Percentiles rank a stretch among this genome's conserved stretches.
These are phyloP conservation scores for Goniozus legneri DNA, from an alignment of 1,140 invertebrate genomes.

Conservation along the genomic window DNA sequence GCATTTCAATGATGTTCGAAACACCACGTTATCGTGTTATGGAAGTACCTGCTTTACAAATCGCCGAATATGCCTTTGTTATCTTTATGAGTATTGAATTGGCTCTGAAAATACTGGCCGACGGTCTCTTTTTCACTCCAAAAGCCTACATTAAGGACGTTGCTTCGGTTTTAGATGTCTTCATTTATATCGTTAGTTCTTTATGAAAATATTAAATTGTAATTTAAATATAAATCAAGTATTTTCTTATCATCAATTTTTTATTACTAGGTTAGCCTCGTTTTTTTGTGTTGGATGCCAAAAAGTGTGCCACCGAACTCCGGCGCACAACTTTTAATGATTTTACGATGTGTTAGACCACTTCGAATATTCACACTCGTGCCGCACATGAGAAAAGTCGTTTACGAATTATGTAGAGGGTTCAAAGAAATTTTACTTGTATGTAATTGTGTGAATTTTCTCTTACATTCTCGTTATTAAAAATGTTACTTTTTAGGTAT, in stretches of 20 bases:
- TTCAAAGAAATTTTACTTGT: slow-evolving; percentile 99
- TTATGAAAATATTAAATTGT: background rate
- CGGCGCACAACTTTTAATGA: slow-evolving; percentile 91
- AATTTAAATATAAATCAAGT: background rate
- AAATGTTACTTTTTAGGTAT: slow-evolving; percentile 71
- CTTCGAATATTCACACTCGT: slow-evolving; percentile 96
- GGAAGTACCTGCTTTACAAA: slow-evolving; percentile 80
- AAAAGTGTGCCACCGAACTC: slow-evolving; percentile 86
- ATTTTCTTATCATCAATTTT: background rate
- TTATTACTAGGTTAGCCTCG: slow-evolving; percentile 72
- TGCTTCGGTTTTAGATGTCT: slow-evolving; percentile 93
- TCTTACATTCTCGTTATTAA: background rate
- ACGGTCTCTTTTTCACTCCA: slow-evolving; percentile 98
- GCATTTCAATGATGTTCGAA: slow-evolving; percentile 99
- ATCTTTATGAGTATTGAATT: slow-evolving; percentile 98
- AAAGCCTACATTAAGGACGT: slow-evolving; percentile 98
- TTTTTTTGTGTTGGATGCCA: slow-evolving; percentile 97
- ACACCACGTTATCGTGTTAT: slow-evolving; percentile 85
- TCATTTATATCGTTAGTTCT: slow-evolving; percentile 88
- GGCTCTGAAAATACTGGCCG: slow-evolving; percentile 91
- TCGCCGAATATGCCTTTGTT: slow-evolving; percentile 97
- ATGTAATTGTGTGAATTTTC: slow-evolving; percentile 32
- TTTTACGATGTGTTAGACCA: slow-evolving; percentile 92
- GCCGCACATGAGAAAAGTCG: slow-evolving; percentile 99
- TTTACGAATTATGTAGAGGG: slow-evolving; percentile 96